A percentile compares a stretch with the other conserved stretches of the same genome.
These are phyloP conservation scores for Papilio polyxenes DNA, from an alignment of 1,140 invertebrate genomes.

Conservation along the genomic window DNA sequence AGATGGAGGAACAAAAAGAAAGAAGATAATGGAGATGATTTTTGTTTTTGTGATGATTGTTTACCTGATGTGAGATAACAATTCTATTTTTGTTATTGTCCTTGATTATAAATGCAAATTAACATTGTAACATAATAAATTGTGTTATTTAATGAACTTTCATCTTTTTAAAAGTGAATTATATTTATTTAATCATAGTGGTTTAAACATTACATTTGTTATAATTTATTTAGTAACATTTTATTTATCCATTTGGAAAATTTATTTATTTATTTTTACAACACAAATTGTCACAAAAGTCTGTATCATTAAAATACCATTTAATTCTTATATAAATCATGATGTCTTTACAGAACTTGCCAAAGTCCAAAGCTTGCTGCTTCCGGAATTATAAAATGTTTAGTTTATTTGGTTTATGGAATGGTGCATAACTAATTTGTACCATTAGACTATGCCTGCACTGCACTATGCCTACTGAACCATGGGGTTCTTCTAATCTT, in stretches of 20 bases:
- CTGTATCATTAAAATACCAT: not conserved
- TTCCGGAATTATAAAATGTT: no score
- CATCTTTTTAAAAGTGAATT: not conserved
- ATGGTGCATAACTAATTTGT: no score
- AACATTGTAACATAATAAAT: not conserved
- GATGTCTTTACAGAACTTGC: not conserved
- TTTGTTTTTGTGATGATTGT: slow-evolving; percentile 88
- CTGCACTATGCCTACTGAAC: not conserved
- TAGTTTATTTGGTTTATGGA: no score
- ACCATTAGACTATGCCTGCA: not conserved
- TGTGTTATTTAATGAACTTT: slow-evolving; percentile 16
- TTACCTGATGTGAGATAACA: slow-evolving; percentile 81
- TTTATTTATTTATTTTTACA: not conserved
- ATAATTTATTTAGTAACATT: not conserved
- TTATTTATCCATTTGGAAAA: not conserved
- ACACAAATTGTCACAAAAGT: no score
- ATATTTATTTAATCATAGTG: not conserved
- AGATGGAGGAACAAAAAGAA: slow-evolving; percentile 83
- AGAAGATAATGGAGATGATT: slow-evolving; percentile 81
- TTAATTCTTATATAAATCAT: not conserved
- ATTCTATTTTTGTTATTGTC: not conserved
- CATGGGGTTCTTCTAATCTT: not conserved
- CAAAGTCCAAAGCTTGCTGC: not conserved
- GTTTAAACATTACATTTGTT: not conserved
- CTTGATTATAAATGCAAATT: not conserved